These are phyloP conservation scores for Zelostemma sp. DNA, from an alignment of 1,140 invertebrate genomes.

Conservation along the genomic window DNA sequence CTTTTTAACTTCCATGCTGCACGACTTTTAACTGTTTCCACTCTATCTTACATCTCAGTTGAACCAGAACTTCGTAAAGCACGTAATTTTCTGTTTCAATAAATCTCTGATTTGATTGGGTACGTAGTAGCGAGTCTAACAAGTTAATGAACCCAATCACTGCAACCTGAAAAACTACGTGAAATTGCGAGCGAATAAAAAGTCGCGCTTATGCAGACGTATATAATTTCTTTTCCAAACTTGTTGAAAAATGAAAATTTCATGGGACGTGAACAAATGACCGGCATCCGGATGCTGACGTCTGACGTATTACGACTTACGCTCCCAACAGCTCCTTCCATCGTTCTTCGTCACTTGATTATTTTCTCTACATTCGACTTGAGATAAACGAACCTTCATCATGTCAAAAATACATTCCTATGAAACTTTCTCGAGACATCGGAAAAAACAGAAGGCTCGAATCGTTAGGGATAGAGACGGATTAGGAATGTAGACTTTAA, in stretches of 20 bases:
- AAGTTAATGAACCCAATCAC: neutral
- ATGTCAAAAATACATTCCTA: conserved; percentile 14
- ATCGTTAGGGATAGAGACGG: neutral
- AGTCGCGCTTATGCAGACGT: neutral
- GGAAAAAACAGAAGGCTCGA: neutral
- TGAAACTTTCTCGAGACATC: neutral
- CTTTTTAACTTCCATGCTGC: too few relatives aligned
- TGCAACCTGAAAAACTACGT: neutral
- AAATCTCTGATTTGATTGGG: too few relatives aligned
- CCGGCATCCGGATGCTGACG: conserved; percentile 22
- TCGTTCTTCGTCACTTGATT: conserved; percentile 37
- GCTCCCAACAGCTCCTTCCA: conserved; percentile 12
- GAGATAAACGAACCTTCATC: conserved; percentile 21
- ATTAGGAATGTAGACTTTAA: neutral
- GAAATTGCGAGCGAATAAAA: conserved; percentile 1
- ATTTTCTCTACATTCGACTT: conserved; percentile 20
- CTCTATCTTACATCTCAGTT: too few relatives aligned
- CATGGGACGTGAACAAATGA: conserved; percentile 33
- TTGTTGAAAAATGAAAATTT: conserved; percentile 31
- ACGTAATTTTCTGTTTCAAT: too few relatives aligned
- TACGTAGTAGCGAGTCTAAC: too few relatives aligned
- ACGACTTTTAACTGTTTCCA: too few relatives aligned
- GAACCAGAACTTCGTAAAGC: too few relatives aligned
- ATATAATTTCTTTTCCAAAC: conserved; percentile 18
- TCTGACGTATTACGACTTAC: conserved; percentile 31